These are phyloP conservation scores for Coranthus polyacanthus DNA, from an alignment of 2,797 vertebrate species.

Conservation along the genomic window DNA sequence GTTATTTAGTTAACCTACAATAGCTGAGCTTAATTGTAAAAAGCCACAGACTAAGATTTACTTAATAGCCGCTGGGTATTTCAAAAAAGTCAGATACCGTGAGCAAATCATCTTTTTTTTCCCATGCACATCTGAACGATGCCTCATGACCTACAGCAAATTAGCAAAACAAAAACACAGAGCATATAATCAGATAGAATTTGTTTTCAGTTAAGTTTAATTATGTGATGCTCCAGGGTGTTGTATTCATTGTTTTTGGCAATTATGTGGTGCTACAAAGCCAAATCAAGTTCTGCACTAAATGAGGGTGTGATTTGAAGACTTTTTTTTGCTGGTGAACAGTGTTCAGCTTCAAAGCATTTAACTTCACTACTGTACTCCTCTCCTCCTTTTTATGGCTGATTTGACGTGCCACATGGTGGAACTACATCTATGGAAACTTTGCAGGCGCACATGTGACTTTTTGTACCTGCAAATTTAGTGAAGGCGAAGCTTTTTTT, in stretches of 20 bases:
- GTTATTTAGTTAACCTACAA: too few species aligned
- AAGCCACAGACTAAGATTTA: slow-evolving; percentile 39
- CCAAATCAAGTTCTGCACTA: slow-evolving; percentile 37
- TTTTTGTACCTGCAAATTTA: slow-evolving; percentile 13
- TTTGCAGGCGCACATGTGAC: neutral
- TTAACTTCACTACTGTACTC: slow-evolving; percentile 43
- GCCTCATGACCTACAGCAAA: slow-evolving; percentile 65
- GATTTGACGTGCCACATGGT: slow-evolving; percentile 41
- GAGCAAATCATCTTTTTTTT: slow-evolving; percentile 60
- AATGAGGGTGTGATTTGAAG: slow-evolving; percentile 26
- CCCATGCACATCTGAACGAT: slow-evolving; percentile 54
- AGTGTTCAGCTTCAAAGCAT: slow-evolving; percentile 55
- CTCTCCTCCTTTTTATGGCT: slow-evolving; percentile 47
- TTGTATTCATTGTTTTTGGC: slow-evolving; percentile 43
- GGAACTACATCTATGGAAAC: slow-evolving; percentile 28
- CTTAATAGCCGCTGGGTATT: slow-evolving; percentile 58
- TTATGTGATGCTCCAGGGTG: slow-evolving; percentile 58
- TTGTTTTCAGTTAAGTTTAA: slow-evolving; percentile 64
- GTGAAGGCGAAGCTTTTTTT: slow-evolving; percentile 18
- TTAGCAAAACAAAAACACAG: slow-evolving; percentile 61
- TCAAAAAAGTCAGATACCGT: slow-evolving; percentile 57
- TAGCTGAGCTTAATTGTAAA: slow-evolving; percentile 18
- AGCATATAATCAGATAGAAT: slow-evolving; percentile 63
- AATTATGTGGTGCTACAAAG: slow-evolving; percentile 46
- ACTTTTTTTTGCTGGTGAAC: slow-evolving; percentile 50